Evolutionary conservation across 2,113 vertebrate species (phyloP).

Genomic region (Elaphurus davidianus): DNA sequence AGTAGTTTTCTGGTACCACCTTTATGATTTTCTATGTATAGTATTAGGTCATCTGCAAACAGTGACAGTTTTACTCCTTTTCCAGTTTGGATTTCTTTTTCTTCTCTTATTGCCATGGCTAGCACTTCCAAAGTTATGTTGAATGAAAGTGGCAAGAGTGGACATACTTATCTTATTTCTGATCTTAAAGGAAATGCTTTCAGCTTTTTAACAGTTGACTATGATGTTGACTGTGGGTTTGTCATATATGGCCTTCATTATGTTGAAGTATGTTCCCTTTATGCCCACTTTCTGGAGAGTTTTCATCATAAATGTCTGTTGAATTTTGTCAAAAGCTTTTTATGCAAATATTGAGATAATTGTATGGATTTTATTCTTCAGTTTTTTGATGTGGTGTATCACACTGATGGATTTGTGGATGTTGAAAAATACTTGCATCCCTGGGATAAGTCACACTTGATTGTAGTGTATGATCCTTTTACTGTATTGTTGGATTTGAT

Average conservation of each 20-base stretch:
- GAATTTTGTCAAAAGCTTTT: neutral
- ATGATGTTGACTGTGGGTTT: neutral
- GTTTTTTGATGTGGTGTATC: neutral
- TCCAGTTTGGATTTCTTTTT: neutral
- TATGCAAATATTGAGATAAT: neutral
- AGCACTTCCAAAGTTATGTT: neutral
- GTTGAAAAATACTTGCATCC: neutral
- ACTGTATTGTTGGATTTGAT: neutral
- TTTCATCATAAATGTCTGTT: neutral
- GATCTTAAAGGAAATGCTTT: neutral
- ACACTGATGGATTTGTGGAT: neutral
- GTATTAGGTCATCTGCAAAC: neutral
- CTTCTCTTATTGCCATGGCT: neutral
- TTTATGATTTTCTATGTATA: neutral
- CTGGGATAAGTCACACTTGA: neutral
- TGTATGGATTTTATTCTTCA: neutral
- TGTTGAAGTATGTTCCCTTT: neutral
- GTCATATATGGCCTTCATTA: neutral
- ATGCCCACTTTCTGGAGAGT: neutral
- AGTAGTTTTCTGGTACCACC: neutral
- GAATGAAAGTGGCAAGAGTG: neutral
- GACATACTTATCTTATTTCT: neutral
- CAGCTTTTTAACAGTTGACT: neutral
- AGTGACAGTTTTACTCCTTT: neutral
- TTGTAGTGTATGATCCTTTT: neutral